Base-by-base conservation (phyloP, 2,888 invertebrate species). In the Chironomus tentans region DNA sequence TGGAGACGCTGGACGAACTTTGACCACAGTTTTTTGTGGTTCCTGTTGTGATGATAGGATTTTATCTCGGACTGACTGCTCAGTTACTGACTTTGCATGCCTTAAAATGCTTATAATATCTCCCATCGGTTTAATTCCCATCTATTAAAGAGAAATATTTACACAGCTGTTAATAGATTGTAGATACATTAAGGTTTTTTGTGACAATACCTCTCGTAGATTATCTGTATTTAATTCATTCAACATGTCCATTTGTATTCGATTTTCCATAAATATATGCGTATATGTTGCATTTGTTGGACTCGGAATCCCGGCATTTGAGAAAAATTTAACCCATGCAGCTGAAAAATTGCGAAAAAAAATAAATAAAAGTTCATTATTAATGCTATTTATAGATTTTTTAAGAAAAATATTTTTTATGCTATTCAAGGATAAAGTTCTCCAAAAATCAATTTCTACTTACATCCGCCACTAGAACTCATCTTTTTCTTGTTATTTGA, bases 201-300 rank as follows among this genome's bases (percentile, higher is more conserved):
- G n/a, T 7, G n/a, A 3, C 15, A 12, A 46, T 38, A 72, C 72
- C 72, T 95, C 95, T 76, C 90, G 88, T 2, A 96, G 84, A 81
- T 94, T 93, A 79, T 95, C 94, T 80, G 94, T 94, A 79, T 91
- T 94, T 13, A 96, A 85, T 79, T 96, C 95, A 78, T 91, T 85
- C 74, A 96, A 82, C 95, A 95, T 95, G 79, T 93, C 91, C 78
- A 88, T 89, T 81, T 91, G 90, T 77, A 96, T 96, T 38, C 95
- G 87, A 83, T 96, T 93, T 81, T 94, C 93, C 0, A 91, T 89
- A 82, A 96, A 96, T 6, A 91, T 91, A 22, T 94, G 88, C 0
- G 95, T 94, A 83, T 96, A 95, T 77, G 90, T 91, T 0, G 92
- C 92, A 71, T 91, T 90, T 69, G 91, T 90, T 4, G 82, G 81